Percentiles rank a stretch among this genome's conserved stretches.
These are phyloP conservation scores for Alloscopus bannaensis DNA, from an alignment of 2,888 invertebrate species.

Conservation along the genomic window DNA sequence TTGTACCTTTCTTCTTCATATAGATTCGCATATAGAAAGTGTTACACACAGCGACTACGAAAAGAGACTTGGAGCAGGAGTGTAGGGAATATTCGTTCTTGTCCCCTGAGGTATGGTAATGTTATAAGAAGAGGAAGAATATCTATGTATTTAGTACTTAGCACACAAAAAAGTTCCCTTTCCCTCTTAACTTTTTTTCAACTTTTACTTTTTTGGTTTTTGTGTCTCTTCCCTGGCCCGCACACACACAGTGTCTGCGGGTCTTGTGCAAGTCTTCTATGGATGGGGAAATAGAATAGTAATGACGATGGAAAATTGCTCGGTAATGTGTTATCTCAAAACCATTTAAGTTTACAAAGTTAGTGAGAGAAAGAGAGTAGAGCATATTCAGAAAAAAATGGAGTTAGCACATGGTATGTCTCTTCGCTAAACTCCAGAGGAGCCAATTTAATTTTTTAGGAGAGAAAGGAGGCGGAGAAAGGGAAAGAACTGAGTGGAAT, in stretches of 20 bases:
- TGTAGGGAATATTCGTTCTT: too few species aligned
- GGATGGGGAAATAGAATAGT: constrained; percentile 30
- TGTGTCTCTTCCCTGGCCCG: constrained; percentile 10
- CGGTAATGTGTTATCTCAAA: constrained; percentile 58
- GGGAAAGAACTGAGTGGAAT: not conserved
- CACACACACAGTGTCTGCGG: not conserved
- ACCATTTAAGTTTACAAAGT: constrained; percentile 38
- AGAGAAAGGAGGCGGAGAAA: constrained; percentile 23
- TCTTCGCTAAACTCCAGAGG: constrained; percentile 41
- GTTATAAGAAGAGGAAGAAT: too few species aligned
- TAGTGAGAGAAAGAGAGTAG: not conserved
- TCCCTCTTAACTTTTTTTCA: constrained; percentile 1
- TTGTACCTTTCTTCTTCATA: not conserved
- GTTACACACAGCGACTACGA: too few species aligned
- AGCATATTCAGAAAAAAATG: not conserved
- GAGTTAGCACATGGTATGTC: constrained; percentile 21
- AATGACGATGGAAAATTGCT: constrained; percentile 50
- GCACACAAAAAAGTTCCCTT: constrained; percentile 9
- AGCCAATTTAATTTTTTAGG: constrained; percentile 59
- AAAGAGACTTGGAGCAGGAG: too few species aligned
- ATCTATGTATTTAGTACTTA: not conserved
- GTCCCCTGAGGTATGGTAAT: too few species aligned
- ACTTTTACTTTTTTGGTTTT: not conserved
- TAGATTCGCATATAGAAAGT: too few species aligned
- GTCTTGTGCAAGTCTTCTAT: constrained; percentile 1